phyloP scores from a whole-genome alignment of 2,888 invertebrate genomes.

The Hesperia comma region DNA sequence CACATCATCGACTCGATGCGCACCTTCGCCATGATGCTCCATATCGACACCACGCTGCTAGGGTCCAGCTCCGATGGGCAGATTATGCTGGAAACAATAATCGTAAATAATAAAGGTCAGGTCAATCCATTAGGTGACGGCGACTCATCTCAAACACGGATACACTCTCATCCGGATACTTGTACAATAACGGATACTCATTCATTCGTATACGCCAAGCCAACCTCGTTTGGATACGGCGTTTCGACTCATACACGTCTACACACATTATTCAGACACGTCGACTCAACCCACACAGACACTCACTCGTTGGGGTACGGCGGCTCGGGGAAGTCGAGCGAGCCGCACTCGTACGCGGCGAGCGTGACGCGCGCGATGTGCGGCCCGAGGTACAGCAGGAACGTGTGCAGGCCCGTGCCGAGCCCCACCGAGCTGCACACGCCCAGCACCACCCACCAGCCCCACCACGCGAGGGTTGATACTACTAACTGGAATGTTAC shows the following conservation, averaged over 20 bases:
- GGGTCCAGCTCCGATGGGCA: constrained; percentile 91
- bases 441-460: constrained; percentile 97
- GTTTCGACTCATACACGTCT: too few species aligned
- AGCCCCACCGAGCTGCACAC: constrained; percentile 98
- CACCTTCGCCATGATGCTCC: constrained; percentile 97
- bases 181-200: too few species aligned
- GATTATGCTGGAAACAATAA: constrained; percentile 88
- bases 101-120: too few species aligned
- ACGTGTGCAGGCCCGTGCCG: constrained; percentile 99
- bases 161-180: too few species aligned
- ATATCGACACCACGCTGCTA: constrained; percentile 89
- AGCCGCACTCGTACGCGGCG: constrained; percentile 98
- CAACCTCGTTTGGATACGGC: too few species aligned
- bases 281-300: neutral
- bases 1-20: constrained; percentile 98
- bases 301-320: constrained; percentile 98
- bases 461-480: constrained; percentile 86
- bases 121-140: too few species aligned
- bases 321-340: constrained; percentile 97
- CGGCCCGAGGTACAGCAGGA: constrained; percentile 99
- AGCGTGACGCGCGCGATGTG: constrained; percentile 99
- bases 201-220: too few species aligned
- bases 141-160: too few species aligned
- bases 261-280: too few species aligned
- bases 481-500: constrained; percentile 54